A percentile compares a stretch with the other conserved stretches of the same genome.
These are phyloP conservation scores for Tridacna crocea DNA, from an alignment of 2,888 invertebrate species.

Conservation along the genomic window DNA sequence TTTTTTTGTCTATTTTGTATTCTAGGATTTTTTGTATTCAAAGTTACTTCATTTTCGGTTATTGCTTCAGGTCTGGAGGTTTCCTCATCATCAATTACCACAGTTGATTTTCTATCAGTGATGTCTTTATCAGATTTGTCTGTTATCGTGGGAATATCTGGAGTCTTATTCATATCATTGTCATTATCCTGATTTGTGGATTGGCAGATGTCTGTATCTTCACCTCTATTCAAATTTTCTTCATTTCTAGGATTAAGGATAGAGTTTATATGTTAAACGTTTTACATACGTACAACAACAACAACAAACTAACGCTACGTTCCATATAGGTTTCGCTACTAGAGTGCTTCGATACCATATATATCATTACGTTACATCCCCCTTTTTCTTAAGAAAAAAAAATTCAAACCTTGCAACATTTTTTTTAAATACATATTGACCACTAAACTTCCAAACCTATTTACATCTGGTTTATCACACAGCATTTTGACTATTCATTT, in stretches of 20 bases:
- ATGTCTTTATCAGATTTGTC: background rate
- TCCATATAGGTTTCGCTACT: conserved; percentile 6
- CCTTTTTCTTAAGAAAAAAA: too few relatives aligned
- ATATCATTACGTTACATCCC: too few relatives aligned
- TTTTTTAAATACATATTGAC: too few relatives aligned
- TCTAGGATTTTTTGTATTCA: background rate
- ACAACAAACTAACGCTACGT: background rate
- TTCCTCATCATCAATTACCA: too few relatives aligned
- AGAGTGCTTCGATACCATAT: conserved; percentile 7
- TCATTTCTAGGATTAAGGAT: background rate
- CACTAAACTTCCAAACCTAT: too few relatives aligned
- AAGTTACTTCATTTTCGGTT: too few relatives aligned
- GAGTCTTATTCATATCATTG: background rate
- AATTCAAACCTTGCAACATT: too few relatives aligned
- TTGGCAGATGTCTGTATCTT: background rate
- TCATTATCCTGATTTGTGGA: background rate
- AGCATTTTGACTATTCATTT: too few relatives aligned
- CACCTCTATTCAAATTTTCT: background rate
- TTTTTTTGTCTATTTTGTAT: background rate
- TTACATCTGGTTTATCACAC: too few relatives aligned
- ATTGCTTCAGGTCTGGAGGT: too few relatives aligned
- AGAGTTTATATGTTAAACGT: background rate
- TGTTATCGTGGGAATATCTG: background rate
- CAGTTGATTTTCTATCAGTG: too few relatives aligned
- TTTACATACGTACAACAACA: background rate